phyloP scores from a whole-genome alignment of 2,888 invertebrate genomes.

The Amorpha juglandis region DNA sequence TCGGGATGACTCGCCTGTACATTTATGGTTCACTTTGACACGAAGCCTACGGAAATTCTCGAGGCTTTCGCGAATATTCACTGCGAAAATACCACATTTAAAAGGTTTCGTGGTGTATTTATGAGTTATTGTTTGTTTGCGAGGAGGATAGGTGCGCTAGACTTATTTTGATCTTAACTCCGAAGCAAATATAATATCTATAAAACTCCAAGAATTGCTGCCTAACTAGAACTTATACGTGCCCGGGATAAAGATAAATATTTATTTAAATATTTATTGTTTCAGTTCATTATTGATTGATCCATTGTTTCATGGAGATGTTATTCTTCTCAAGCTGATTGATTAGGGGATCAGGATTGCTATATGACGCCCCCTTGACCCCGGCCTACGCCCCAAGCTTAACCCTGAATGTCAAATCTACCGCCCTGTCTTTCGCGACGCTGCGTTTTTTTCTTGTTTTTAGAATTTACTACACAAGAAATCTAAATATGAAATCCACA shows the following conservation, averaged over 20 bases:
- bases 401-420: background rate
- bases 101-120: background rate
- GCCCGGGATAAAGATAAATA: too few relatives aligned
- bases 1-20: slow-evolving; percentile 22
- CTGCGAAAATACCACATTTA: slow-evolving; percentile 12
- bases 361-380: background rate
- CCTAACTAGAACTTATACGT: too few relatives aligned
- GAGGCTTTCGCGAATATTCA: slow-evolving; percentile 19
- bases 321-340: background rate
- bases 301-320: background rate
- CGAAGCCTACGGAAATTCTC: slow-evolving; percentile 15
- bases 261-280: background rate
- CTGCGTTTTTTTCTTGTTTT: background rate
- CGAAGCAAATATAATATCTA: too few relatives aligned
- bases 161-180: too few relatives aligned
- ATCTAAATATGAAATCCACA: background rate
- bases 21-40: slow-evolving; percentile 27
- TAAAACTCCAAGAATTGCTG: too few relatives aligned
- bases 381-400: background rate
- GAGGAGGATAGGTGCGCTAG: too few relatives aligned
- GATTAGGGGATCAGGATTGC: background rate
- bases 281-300: background rate
- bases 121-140: background rate
- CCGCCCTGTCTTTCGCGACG: background rate
- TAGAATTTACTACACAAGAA: background rate